Conservation (phyloP, 2,113 vertebrate genomes). For the Cyphomyrus discorhynchus region DNA sequence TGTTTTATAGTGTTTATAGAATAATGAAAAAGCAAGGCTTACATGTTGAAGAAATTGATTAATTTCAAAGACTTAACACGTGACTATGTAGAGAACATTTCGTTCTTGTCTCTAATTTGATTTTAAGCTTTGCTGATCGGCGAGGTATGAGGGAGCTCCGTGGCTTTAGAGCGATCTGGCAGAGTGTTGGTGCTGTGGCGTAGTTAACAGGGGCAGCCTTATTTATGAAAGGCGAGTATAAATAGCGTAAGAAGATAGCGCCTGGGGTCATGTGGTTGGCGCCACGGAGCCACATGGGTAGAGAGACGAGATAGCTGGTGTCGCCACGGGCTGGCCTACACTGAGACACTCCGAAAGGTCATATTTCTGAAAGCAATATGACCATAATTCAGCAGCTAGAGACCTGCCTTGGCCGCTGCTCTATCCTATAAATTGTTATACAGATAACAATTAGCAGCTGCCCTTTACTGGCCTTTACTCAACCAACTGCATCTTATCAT, state of each 20-base stretch:
- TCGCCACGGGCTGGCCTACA: conserved; percentile 32
- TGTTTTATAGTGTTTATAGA: not conserved
- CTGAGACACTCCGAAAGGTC: conserved; percentile 40
- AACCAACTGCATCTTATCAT: not conserved
- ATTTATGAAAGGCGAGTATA: conserved; percentile 41
- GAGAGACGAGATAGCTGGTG: conserved; percentile 37
- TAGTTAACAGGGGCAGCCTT: conserved; percentile 25
- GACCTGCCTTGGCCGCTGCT: not conserved
- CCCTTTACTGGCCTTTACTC: not conserved
- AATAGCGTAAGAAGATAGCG: conserved; percentile 37
- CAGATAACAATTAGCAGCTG: not conserved
- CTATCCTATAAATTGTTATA: not conserved
- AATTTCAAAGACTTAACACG: not conserved
- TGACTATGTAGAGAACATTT: not conserved
- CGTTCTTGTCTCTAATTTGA: not conserved
- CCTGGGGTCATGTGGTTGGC: conserved; percentile 28
- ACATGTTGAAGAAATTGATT: not conserved
- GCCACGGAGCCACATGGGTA: conserved; percentile 36
- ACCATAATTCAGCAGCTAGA: conserved; percentile 31
- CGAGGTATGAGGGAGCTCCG: not conserved
- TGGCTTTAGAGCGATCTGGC: not conserved
- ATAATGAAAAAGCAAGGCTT: not conserved
- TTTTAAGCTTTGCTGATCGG: not conserved
- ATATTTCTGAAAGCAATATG: conserved; percentile 33
- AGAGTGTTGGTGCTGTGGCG: not conserved